Evolutionary conservation across 2,797 vertebrate genomes (phyloP).

Genomic region (Vultur gryphus): DNA sequence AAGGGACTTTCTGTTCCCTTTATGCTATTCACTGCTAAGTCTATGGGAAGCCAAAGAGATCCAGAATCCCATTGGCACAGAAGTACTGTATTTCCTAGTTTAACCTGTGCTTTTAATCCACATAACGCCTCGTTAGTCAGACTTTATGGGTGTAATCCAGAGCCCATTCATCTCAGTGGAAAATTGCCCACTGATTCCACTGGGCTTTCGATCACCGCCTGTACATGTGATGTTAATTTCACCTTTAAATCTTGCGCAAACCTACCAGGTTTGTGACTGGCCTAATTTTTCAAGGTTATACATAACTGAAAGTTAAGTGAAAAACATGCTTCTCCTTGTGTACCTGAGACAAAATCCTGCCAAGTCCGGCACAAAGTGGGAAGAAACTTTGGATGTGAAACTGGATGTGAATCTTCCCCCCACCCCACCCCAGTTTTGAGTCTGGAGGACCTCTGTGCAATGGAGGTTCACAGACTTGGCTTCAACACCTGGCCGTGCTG

Average conservation of each 20-base stretch:
- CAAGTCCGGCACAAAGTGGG: background rate
- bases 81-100: background rate
- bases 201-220: background rate
- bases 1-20: background rate
- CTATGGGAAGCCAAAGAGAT: slow-evolving; percentile 1
- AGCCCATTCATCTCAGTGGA: slow-evolving; percentile 38
- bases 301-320: background rate
- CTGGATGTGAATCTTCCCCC: background rate
- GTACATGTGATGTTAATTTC: slow-evolving; percentile 11
- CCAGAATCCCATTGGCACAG: slow-evolving; percentile 10
- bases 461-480: slow-evolving; percentile 23
- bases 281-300: background rate
- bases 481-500: slow-evolving; percentile 7
- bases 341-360: background rate
- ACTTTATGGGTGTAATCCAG: slow-evolving; percentile 45
- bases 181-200: background rate
- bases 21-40: background rate
- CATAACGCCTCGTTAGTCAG: background rate
- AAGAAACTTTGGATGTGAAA: background rate
- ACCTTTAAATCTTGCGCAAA: slow-evolving; percentile 13
- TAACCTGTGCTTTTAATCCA: slow-evolving; percentile 30
- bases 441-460: background rate
- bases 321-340: background rate
- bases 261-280: background rate
- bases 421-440: background rate